Evolutionary conservation across 2,888 invertebrate species (phyloP).

Genomic region (Leptinotarsa peninsularis): DNA sequence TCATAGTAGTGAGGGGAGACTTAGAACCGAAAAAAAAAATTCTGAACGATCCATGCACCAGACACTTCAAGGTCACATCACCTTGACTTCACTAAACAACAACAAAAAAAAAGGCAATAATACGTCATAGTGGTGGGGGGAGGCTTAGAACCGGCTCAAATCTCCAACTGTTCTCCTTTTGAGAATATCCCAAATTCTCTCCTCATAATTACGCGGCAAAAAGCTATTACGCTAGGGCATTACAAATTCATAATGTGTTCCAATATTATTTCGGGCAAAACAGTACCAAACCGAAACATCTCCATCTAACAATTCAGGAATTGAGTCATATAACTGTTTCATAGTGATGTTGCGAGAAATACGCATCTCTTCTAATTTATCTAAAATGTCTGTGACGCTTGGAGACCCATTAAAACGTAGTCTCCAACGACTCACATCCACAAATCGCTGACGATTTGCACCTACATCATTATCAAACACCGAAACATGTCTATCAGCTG

Average conservation of each 20-base stretch:
- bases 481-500: background rate
- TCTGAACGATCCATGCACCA: no score
- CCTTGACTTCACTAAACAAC: no score
- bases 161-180: background rate
- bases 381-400: slow-evolving; percentile 8
- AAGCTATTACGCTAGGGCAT: slow-evolving; percentile 1
- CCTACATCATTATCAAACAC: background rate
- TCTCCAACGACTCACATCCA: slow-evolving; percentile 13
- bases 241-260: slow-evolving; percentile 10
- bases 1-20: no score
- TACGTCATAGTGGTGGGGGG: no score
- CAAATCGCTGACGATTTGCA: slow-evolving; percentile 4
- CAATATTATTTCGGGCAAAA: background rate
- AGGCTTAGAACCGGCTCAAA: no score
- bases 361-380: slow-evolving; percentile 19
- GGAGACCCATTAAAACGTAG: background rate
- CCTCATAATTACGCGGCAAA: slow-evolving; percentile 14
- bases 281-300: slow-evolving; percentile 19
- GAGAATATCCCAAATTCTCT: slow-evolving; percentile 7
- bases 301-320: slow-evolving; percentile 17
- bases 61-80: no score
- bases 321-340: slow-evolving; percentile 11
- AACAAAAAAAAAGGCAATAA: no score
- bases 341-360: background rate
- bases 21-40: no score